Conservation (phyloP, 2,113 vertebrate genomes). For the Indicator indicator region DNA sequence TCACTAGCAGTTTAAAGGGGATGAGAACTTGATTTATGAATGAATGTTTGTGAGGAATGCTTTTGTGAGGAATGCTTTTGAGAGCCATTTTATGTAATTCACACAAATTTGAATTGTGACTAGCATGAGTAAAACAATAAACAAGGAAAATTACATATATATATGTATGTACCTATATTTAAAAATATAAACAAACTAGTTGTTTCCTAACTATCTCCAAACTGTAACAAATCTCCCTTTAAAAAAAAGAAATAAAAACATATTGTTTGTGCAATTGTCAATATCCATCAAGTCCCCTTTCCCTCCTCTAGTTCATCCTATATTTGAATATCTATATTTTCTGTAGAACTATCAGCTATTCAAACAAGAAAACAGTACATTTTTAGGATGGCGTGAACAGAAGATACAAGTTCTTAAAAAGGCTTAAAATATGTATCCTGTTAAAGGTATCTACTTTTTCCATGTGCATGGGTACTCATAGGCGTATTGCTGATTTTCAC, state of each 20-base stretch:
- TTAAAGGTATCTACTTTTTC: not conserved
- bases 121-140: not conserved
- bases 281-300: rapidly evolving
- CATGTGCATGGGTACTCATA: rapidly evolving
- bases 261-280: not conserved
- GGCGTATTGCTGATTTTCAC: not conserved
- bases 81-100: not conserved
- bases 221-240: not conserved
- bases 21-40: not conserved
- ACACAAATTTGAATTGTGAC: not conserved
- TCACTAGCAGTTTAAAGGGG: not conserved
- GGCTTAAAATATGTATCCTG: not conserved
- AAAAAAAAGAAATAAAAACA: not conserved
- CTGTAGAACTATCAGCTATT: not conserved
- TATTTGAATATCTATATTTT: not conserved
- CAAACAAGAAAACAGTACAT: not conserved
- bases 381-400: not conserved
- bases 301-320: not conserved
- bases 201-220: not conserved
- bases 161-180: too few species aligned
- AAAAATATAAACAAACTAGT: not conserved
- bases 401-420: not conserved
- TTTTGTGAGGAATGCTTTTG: not conserved
- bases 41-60: not conserved
- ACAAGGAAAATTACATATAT: not conserved